Base-by-base conservation (phyloP, 2,113 vertebrate genomes). In the Oxyruncus cristatus region DNA sequence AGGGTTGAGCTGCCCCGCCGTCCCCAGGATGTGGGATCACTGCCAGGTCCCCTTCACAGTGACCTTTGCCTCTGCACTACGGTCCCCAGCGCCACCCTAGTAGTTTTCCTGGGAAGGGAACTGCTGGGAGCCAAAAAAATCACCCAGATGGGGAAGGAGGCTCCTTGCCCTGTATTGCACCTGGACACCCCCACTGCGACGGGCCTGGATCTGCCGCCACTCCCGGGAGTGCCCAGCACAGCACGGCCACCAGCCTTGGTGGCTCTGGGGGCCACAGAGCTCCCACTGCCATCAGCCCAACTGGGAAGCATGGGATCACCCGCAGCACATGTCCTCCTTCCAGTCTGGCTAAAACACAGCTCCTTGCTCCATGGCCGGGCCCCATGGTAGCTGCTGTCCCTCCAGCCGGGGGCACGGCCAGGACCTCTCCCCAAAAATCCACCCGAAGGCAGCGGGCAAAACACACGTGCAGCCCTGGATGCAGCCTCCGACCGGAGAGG, bases 281-380 rank as follows among this genome's bases (percentile, higher is more conserved):
- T 59, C 27, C 52, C 32, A 6, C 39, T 4, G 2, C 50, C 5
- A 0, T 4, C 7, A 59, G 78, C 11, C 33, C 7, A 8, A 30
- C 30, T 28, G n/a, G 55, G 28, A 73, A 52, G 37, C 2, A 3
- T 0, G 8, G 33, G 53, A 62, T 32, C 42, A 23, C 42, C 18
- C 26, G 59, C 6, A 17, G 26, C 61, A 70, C 1, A 15, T 10
- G 16, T 42, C 14, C 20, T 49, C 17, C 17, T 27, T 65, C 32
- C 32, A 15, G 0, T 19, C 2, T 24, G 39, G 14, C 66, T 47
- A 26, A 67, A 52, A 63, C 9, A 6, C 66, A 39, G 24, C 18
- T 62, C 53, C 17, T 18, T 44, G 46, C 30, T 39, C 39, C 4
- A 1, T 1, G 3, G 50, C 30, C 12, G n/a, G 15, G 23, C 73